Evolutionary conservation across 2,797 vertebrate genomes (phyloP).

Genomic region (Mallotus villosus): DNA sequence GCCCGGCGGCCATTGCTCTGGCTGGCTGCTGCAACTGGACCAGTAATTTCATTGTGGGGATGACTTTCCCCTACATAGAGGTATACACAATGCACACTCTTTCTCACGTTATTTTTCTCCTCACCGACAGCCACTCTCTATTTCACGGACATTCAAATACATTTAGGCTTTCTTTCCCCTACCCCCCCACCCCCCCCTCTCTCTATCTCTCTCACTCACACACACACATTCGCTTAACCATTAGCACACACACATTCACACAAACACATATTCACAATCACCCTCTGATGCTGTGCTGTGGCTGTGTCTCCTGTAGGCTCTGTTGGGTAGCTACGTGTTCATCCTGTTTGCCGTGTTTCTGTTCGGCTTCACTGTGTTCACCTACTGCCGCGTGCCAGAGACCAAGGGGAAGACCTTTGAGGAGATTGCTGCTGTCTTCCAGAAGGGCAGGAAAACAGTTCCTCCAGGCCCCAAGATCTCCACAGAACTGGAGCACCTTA

Average conservation of each 20-base stretch:
- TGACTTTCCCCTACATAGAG: conserved; percentile 90
- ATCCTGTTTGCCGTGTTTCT: conserved; percentile 85
- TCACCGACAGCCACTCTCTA: not conserved
- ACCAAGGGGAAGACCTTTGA: conserved; percentile 94
- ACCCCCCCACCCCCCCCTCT: not conserved
- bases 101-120: no score
- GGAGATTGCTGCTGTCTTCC: conserved; percentile 88
- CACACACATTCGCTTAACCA: not conserved
- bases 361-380: conserved; percentile 82
- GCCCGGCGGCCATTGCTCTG: conserved; percentile 88
- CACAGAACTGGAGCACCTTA: conserved; percentile 84
- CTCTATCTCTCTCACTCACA: not conserved
- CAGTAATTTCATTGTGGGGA: conserved; percentile 91
- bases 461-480: conserved; percentile 34
- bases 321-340: conserved; percentile 85
- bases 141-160: no score
- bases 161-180: not conserved
- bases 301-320: conserved; percentile 63
- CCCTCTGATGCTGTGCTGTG: conserved; percentile 1
- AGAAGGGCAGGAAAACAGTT: conserved; percentile 59
- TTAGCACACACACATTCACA: not conserved
- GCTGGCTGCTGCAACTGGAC: conserved; percentile 95
- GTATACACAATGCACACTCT: conserved; percentile 59
- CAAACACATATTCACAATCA: not conserved
- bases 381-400: conserved; percentile 89